Evolutionary conservation across 2,888 invertebrate genomes (phyloP), one percentile per base, ranked within the genome.

Genomic region (Tiliacea citrago): DNA sequence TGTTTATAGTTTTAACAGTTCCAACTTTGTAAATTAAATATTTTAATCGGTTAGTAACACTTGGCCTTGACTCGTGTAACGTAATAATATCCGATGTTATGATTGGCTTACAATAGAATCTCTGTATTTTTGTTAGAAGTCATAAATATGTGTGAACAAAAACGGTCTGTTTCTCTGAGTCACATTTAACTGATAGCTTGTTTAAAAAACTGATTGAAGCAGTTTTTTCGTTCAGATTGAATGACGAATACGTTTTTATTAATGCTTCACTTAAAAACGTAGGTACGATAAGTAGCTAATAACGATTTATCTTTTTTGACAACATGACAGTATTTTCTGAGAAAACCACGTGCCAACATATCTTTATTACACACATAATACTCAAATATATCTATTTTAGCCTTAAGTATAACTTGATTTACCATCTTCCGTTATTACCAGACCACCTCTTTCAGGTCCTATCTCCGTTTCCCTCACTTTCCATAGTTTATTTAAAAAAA

Each of bases 81-180:
- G 47, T 71, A 61, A 57, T 72, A 72, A 81, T 81, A 80, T 77
- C 77, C 68, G 71, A 81, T 84, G 70, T 79, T 86, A 76, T 75
- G 88, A 83, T 81, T 80, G 68, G 74, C 73, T 75, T 65, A 83
- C 80, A 88, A 88, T 65, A 70, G 68, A 82, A 82, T 82, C 73
- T 82, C 47, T 76, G 75, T 85, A 76, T 70, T 85, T 75, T 79
- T 77, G 58, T 67, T 73, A 60, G 51, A 79, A 81, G 67, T 58
- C 53, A 71, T 79, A 86, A 84, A 78, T 73, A 66, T 76, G n/a
- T 39, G 57, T 70, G 69, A 79, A 79, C 82, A 88, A 82, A 82
- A 79, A 86, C 57, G 58, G 67, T 76, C 77, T 86, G 69, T 83
- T 72, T 57, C 62, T 72, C 49, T 83, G 83, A 88, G 42, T 86